These are phyloP conservation scores for Kradibia gibbosae DNA, from an alignment of 1,140 invertebrate species.

Conservation along the genomic window DNA sequence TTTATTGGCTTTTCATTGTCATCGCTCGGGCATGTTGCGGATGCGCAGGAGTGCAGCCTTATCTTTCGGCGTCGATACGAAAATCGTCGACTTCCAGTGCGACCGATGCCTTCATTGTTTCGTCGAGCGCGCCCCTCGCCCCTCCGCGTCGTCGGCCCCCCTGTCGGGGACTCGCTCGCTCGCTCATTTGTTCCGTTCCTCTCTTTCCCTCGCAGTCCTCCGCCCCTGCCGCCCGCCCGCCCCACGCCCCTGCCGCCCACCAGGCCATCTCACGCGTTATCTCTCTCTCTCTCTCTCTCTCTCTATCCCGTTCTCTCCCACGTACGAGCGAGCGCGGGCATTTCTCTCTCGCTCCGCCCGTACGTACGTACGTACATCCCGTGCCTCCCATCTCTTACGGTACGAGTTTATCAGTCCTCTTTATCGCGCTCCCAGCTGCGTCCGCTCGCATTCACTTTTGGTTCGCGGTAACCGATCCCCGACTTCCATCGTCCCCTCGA, in stretches of 20 bases:
- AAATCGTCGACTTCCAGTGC: conserved; percentile 32
- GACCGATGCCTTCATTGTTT: conserved; percentile 39
- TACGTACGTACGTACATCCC: too few relatives aligned
- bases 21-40: background rate
- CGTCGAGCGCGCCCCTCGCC: background rate
- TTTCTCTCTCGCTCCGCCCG: too few relatives aligned
- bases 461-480: background rate
- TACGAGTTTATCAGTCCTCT: conserved; percentile 18
- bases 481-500: background rate
- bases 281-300: conserved; percentile 24
- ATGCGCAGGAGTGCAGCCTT: background rate
- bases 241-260: background rate
- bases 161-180: background rate
- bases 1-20: conserved; percentile 39
- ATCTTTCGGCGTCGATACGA: conserved; percentile 37
- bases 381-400: too few relatives aligned
- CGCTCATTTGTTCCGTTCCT: background rate
- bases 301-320: conserved; percentile 16
- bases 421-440: background rate
- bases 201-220: too few relatives aligned
- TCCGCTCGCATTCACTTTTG: conserved; percentile 32
- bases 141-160: background rate
- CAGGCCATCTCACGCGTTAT: background rate
- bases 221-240: background rate
- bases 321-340: background rate